Percentiles rank a stretch among this genome's conserved stretches.
Conservation (phyloP, 2,797 vertebrate genomes). For the Sandelia bainsii region DNA sequence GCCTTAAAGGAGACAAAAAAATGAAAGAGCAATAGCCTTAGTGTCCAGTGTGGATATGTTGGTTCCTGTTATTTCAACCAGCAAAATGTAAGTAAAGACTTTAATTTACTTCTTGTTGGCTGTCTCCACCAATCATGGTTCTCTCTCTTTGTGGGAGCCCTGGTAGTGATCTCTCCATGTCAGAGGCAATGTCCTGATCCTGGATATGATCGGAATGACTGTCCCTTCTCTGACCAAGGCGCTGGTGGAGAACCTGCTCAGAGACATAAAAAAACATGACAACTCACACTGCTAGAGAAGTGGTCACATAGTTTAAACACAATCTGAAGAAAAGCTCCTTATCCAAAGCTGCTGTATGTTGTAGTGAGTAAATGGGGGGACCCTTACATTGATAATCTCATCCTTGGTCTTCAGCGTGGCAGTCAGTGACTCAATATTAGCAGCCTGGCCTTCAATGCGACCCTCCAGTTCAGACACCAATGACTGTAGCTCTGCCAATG, state of each 20-base stretch:
- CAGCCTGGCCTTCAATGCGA: conserved; percentile 75
- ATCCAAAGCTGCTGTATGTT: conserved; percentile 14
- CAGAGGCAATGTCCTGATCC: conserved; percentile 55
- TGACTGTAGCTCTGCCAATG: conserved; percentile 80
- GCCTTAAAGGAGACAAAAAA: conserved; percentile 60
- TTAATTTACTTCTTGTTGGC: conserved; percentile 79
- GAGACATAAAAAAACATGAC: conserved; percentile 18
- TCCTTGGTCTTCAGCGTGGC: conserved; percentile 84
- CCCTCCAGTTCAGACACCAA: conserved; percentile 78
- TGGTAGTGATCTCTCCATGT: conserved; percentile 73
- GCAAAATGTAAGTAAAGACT: conserved; percentile 6
- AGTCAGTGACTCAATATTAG: conserved; percentile 81
- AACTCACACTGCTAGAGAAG: neutral
- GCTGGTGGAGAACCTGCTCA: conserved; percentile 81
- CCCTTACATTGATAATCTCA: conserved; percentile 84
- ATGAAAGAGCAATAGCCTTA: conserved; percentile 6
- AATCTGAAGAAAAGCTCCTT: conserved; percentile 26
- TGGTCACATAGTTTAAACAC: neutral
- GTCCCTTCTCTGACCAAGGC: conserved; percentile 68
- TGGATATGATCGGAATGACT: conserved; percentile 48
- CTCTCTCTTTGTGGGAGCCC: conserved; percentile 84
- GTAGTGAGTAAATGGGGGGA: conserved; percentile 3
- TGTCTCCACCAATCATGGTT: conserved; percentile 86
- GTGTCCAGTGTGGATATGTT: neutral
- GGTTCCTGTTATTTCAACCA: neutral